Evolutionary conservation across 2,888 invertebrate species (phyloP).

Genomic region (Alviniconcha strummeri): DNA sequence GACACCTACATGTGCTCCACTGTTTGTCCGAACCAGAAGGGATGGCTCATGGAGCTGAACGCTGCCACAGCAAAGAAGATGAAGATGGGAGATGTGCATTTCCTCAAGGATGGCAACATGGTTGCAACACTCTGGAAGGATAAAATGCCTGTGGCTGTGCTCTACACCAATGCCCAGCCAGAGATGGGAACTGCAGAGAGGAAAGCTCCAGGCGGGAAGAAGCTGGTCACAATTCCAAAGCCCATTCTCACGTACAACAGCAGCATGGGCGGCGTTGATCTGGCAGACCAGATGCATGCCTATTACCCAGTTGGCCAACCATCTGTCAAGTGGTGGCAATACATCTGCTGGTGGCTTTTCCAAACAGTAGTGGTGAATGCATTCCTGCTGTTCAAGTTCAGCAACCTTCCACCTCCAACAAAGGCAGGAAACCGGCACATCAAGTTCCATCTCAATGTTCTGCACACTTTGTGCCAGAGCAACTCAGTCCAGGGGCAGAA

Average conservation of each 20-base stretch:
- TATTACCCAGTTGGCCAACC: no score
- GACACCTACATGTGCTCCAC: constrained; percentile 25
- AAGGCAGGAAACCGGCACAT: no score
- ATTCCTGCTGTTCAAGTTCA: no score
- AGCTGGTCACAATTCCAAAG: neutral
- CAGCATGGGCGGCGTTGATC: constrained; percentile 38
- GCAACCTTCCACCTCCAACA: no score
- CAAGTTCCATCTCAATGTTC: no score
- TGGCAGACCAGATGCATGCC: constrained; percentile 28
- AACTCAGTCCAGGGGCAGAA: no score
- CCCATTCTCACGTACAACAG: constrained; percentile 24
- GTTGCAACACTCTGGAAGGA: constrained; percentile 21
- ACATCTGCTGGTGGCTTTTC: constrained; percentile 32
- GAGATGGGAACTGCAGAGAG: neutral
- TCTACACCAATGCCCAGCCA: constrained; percentile 23
- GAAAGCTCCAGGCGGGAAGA: neutral
- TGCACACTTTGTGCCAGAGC: no score
- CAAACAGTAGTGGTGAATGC: constrained; percentile 30
- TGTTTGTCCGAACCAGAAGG: constrained; percentile 4
- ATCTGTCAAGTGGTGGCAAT: constrained; percentile 42
- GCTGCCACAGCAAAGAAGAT: no score
- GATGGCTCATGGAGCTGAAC: constrained; percentile 3
- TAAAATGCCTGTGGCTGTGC: constrained; percentile 13
- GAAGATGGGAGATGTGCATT: no score
- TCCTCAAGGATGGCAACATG: constrained; percentile 19